Evolutionary conservation across 2,113 vertebrate species (phyloP).

Genomic region (Hypomesus transpacificus): DNA sequence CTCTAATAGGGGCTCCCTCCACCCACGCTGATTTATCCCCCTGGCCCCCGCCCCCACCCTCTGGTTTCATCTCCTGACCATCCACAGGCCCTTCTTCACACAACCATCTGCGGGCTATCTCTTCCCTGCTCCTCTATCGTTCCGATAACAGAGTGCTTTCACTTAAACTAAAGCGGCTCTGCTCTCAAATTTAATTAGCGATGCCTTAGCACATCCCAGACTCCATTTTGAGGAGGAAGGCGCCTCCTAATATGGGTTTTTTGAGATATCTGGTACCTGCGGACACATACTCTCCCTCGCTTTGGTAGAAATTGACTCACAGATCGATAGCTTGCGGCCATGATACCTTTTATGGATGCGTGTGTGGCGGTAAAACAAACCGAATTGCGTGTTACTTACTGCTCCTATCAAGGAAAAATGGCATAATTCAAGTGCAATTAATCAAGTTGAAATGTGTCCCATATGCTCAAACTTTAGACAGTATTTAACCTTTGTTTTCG

Average conservation of each 20-base stretch:
- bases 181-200: slow-evolving; percentile 64
- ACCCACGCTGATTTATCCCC: slow-evolving; percentile 64
- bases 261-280: background rate
- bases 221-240: slow-evolving; percentile 44
- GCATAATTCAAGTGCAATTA: slow-evolving; percentile 39
- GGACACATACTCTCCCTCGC: slow-evolving; percentile 18
- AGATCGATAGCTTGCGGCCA: slow-evolving; percentile 43
- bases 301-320: slow-evolving; percentile 50
- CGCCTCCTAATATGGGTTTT: slow-evolving; percentile 40
- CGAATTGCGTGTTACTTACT: slow-evolving; percentile 15
- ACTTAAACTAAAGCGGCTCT: slow-evolving; percentile 54
- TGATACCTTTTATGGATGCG: slow-evolving; percentile 23
- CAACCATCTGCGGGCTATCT: slow-evolving; percentile 45
- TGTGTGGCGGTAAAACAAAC: slow-evolving; percentile 18
- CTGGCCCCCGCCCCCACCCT: slow-evolving; percentile 18
- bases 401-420: slow-evolving; percentile 36
- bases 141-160: slow-evolving; percentile 63
- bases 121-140: slow-evolving; percentile 57
- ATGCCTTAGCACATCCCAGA: slow-evolving; percentile 52
- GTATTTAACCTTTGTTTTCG: slow-evolving; percentile 49
- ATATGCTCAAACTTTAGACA: slow-evolving; percentile 45
- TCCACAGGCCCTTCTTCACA: slow-evolving; percentile 51
- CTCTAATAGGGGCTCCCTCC: slow-evolving; percentile 64
- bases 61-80: slow-evolving; percentile 68
- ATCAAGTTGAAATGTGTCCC: slow-evolving; percentile 53